phyloP scores from a whole-genome alignment of 2,113 vertebrate genomes.

The Nibea coibor region DNA sequence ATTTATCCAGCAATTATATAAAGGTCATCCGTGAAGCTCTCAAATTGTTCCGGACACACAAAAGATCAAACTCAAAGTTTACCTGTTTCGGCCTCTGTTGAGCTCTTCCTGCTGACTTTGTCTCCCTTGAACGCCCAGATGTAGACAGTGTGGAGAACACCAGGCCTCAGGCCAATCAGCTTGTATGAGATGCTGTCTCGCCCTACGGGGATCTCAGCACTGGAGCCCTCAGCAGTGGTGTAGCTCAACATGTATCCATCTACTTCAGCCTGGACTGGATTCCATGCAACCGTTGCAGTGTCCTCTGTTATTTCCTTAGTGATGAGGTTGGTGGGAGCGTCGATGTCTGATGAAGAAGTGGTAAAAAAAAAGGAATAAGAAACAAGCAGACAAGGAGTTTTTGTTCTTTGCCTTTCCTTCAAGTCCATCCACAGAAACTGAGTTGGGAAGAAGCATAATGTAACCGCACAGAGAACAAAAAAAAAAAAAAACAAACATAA shows the following conservation, averaged over 20 bases:
- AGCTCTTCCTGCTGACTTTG: constrained; percentile 83
- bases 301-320: constrained; percentile 83
- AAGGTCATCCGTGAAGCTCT: neutral
- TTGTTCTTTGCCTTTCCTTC: neutral
- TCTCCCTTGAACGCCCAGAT: constrained; percentile 86
- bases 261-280: constrained; percentile 79
- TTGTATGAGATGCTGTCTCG: constrained; percentile 77
- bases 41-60: neutral
- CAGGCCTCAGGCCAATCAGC: constrained; percentile 85
- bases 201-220: constrained; percentile 78
- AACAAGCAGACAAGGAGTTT: neutral
- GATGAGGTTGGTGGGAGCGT: constrained; percentile 79
- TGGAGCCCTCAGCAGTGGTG: constrained; percentile 80
- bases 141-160: constrained; percentile 82
- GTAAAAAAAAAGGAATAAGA: neutral
- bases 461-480: neutral
- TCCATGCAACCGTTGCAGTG: constrained; percentile 83
- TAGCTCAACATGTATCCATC: constrained; percentile 87
- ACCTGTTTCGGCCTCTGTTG: constrained; percentile 85
- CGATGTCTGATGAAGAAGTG: constrained; percentile 72
- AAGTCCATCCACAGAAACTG: neutral
- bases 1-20: neutral
- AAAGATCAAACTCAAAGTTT: constrained; percentile 17
- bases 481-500: neutral
- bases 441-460: neutral